phyloP scores from a whole-genome alignment of 2,888 invertebrate genomes.

The Aporophyla nigra region DNA sequence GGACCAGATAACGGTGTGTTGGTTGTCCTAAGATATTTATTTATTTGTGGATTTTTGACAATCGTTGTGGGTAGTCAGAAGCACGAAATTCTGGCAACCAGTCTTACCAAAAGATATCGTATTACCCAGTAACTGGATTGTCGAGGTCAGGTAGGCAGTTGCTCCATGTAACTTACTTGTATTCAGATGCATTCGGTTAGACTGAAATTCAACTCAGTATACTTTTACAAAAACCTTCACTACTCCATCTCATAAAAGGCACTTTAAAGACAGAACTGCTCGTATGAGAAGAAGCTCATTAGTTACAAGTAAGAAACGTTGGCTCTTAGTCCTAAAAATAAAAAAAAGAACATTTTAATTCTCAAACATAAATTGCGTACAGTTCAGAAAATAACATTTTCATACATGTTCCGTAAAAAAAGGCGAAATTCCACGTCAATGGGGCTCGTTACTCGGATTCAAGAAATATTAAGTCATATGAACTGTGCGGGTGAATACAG shows the following conservation, averaged over 20 bases:
- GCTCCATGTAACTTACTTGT: too few relatives aligned
- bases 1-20: too few relatives aligned
- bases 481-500: slow-evolving; percentile 13
- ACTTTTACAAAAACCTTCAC: too few relatives aligned
- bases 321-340: background rate
- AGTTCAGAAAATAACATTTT: slow-evolving; percentile 41
- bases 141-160: too few relatives aligned
- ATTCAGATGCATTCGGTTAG: too few relatives aligned
- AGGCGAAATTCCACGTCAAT: slow-evolving; percentile 41
- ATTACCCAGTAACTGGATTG: too few relatives aligned
- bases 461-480: slow-evolving; percentile 61
- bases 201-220: too few relatives aligned
- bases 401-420: slow-evolving; percentile 41
- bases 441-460: slow-evolving; percentile 60
- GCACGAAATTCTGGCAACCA: too few relatives aligned
- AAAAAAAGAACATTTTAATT: background rate
- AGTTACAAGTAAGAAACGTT: background rate
- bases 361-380: slow-evolving; percentile 44
- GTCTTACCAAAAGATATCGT: too few relatives aligned
- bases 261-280: background rate
- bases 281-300: slow-evolving; percentile 9
- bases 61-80: too few relatives aligned
- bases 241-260: background rate
- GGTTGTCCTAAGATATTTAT: too few relatives aligned
- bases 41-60: too few relatives aligned